Base-by-base conservation (phyloP, 2,888 invertebrate species). In the Silvanus unidentatus region DNA sequence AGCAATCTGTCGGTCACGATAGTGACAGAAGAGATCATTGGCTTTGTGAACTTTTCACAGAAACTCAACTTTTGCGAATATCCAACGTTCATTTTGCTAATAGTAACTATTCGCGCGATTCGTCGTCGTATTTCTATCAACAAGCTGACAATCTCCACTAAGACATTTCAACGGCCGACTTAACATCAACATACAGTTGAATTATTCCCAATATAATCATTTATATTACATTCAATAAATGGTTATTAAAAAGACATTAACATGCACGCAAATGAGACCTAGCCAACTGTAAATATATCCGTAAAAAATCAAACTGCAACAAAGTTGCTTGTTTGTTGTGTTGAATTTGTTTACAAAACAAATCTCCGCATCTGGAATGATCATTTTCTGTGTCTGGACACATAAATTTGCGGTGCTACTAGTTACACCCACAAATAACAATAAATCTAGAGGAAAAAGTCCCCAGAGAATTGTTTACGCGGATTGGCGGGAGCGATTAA, bases 21-120 rank as follows among this genome's bases (percentile, higher is more conserved):
- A 37, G 37, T 37, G 37, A 37, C 37, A 37, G 37, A 37, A 37
- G 37, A 37, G 37, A 37, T 37, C 37, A 37, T 37, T 37, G 37
- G 37, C 37, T 37, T 37, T 37, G n/a, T 37, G 37, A 37, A 37
- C 37, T 37, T 37, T 37, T 37, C 37, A 37, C 37, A 37, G 37
- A 37, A 37, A 15, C 37, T 37, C 9, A 37, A 13, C 37, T 37
- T 37, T 37, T 37, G 15, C 37, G n/a, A 12, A 37, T 32, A 12
- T n/a, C n/a, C n/a, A n/a, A n/a, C 37, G 15, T 37, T 37, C 14
- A 13, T 32, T 12, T 32, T 32, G n/a, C 32, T 32, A 32, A 5
- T n/a, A 37, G 5, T n/a, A n/a, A n/a, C n/a, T n/a, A n/a, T n/a
- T n/a, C n/a, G n/a, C n/a, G n/a, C n/a, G n/a, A n/a, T n/a, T 14